Base-by-base conservation (phyloP, 2,113 vertebrate genomes). In the Euleptes europaea region DNA sequence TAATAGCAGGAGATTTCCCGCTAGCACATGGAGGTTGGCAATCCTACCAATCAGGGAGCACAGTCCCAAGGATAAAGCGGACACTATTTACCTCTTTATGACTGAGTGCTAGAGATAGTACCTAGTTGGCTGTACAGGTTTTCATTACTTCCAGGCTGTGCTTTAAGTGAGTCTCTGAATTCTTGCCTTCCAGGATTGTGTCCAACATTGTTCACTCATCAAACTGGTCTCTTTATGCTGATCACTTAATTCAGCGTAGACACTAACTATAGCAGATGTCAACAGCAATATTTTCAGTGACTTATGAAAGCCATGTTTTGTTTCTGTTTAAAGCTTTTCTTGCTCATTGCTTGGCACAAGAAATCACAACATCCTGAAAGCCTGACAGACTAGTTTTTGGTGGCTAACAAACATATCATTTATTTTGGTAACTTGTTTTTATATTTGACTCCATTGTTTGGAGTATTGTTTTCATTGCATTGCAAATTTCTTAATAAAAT, bases 381-480 rank as follows among this genome's bases (percentile, higher is more conserved):
- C 17, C 60, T 69, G 35, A 86, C 60, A 40, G 40, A 17, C 21
- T 57, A 17, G 63, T 47, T 82, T 81, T 60, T 82, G 60, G 63
- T 77, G 72, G 72, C 81, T 86, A 77, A 38, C 54, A 86, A 82
- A 75, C n/a, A 44, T 65, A 26, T 51, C 12, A 40, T 80, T 82
- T 69, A 51, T 81, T 54, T 54, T 21, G 63, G 79, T 35, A 28
- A 60, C 49, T 76, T 86, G 49, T 75, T 82, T 76, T 86, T 51
- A 42, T 57, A 75, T 57, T 57, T 70, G 63, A 42, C 51, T 54
- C 80, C 86, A 90, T 93, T 91, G 88, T 89, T 84, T 84, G 74
- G 90, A 90, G 91, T 73, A 89, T 85, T 85, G 42, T 88, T 87
- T 65, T 86, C 75, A 28, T 88, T 89, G 70, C 76, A 89, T 80